Evolutionary conservation across 1,140 invertebrate species (phyloP), one percentile per base, ranked within the genome.

Genomic region (Zaprionus lachaisei): DNA sequence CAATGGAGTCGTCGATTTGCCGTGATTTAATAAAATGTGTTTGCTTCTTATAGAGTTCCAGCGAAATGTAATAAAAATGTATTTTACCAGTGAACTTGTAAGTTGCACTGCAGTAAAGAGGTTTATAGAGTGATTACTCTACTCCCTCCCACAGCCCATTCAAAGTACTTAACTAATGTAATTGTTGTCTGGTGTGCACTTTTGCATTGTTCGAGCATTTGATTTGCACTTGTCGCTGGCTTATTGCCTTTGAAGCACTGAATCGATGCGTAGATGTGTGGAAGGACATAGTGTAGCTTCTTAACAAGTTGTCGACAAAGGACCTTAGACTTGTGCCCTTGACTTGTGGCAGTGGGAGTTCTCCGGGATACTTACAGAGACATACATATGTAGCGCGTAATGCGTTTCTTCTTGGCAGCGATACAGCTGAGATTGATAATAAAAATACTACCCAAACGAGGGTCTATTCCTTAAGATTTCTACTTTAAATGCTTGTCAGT

Each of bases 281-380:
- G 12, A 5, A 12, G 15, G 2, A 6, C 20, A 14, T 26, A 28
- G 22, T 55, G 37, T n/a, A 55, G 62, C 28, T 63, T 31, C 49
- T 55, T 22, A 12, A 44, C n/a, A 70, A 71, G 22, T 37, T 62
- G 66, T 60, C 56, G 44, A 37, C 41, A 49, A 11, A 60, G 20
- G 4, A 14, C 57, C 38, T 31, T 17, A 63, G 31, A 47, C 41
- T 41, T 6, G 31, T 72, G 62, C 11, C 62, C 70, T 72, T 72
- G 70, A 49, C 20, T 65, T 24, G 37, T 49, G 12, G 24, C 31
- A 26, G 17, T 34, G 20, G 37, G 26, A 63, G 26, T 57, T 57
- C 4, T 49, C 2, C 11, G 15, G 6, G 0, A 54, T 15, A n/a
- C 14, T 15, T n/a, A 44, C 60, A 28, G 1, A 56, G 5, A 34